Evolutionary conservation across 2,113 vertebrate genomes (phyloP).

Genomic region (Polypterus senegalus): DNA sequence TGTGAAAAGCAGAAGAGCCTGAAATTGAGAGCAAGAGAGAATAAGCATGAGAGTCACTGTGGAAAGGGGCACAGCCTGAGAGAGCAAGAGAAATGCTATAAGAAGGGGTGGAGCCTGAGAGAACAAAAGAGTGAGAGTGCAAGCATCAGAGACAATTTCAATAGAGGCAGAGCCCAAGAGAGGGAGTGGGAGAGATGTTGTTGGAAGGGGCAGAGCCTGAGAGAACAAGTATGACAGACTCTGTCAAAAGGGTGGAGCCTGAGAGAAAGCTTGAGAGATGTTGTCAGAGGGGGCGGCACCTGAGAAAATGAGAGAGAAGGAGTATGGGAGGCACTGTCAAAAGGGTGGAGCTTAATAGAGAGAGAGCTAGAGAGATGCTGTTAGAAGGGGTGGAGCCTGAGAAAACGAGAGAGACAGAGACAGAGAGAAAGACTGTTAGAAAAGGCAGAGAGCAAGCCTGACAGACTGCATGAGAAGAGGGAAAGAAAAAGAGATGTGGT

Average conservation of each 20-base stretch:
- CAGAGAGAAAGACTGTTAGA: no score
- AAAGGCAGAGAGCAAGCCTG: no score
- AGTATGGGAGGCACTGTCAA: neutral
- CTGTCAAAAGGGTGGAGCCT: neutral
- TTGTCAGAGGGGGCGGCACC: neutral
- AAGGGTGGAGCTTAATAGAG: neutral
- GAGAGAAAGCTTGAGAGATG: fast-evolving
- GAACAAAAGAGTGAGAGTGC: neutral
- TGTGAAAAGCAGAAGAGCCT: no score
- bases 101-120: neutral
- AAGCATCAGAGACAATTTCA: no score
- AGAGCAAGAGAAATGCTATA: no score
- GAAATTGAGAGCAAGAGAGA: neutral
- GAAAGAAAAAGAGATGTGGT: no score
- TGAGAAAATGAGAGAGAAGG: neutral
- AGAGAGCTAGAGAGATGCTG: neutral
- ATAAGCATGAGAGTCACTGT: neutral
- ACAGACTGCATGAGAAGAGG: no score
- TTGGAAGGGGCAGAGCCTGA: neutral
- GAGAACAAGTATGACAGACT: neutral
- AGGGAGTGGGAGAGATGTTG: no score
- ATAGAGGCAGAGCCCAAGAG: no score
- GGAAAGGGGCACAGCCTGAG: no score
- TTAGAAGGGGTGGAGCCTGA: neutral
- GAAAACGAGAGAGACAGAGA: neutral